Evolutionary conservation across 2,113 vertebrate species (phyloP).

Genomic region (Taxidea taxus): DNA sequence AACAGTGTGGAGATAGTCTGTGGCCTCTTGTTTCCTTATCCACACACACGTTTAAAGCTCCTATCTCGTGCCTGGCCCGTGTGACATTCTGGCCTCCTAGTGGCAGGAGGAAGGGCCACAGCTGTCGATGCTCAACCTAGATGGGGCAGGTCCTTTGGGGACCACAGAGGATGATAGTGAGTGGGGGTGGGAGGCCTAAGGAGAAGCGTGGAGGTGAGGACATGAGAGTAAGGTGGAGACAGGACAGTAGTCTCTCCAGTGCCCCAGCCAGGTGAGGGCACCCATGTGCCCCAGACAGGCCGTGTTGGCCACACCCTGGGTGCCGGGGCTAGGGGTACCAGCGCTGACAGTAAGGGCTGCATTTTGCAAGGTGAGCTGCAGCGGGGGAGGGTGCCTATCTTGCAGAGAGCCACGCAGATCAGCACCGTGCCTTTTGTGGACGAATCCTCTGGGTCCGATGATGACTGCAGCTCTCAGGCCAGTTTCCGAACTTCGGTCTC

Average conservation of each 20-base stretch:
- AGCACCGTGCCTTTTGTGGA: constrained; percentile 91
- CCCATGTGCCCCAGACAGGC: not conserved
- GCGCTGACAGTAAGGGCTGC: not conserved
- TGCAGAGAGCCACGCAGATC: constrained; percentile 94
- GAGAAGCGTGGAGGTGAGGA: not conserved
- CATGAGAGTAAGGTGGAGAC: not conserved
- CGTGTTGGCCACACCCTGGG: not conserved
- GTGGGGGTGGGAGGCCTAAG: not conserved
- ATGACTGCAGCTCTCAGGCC: constrained; percentile 90
- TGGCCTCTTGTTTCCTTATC: not conserved
- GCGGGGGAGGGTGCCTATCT: constrained; percentile 43
- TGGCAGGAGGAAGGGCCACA: not conserved
- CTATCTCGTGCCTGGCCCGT: accelerated
- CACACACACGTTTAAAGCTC: not conserved
- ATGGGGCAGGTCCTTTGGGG: not conserved
- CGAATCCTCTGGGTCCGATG: constrained; percentile 94
- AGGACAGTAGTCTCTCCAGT: not conserved
- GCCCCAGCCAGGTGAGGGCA: not conserved
- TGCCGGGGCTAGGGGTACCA: not conserved
- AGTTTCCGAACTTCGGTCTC: constrained; percentile 87
- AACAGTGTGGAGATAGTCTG: not conserved
- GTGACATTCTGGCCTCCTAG: not conserved
- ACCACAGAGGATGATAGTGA: not conserved
- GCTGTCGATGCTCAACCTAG: not conserved
- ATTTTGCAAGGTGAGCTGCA: not conserved